Base-by-base conservation (phyloP, 2,113 vertebrate species). In the Archocentrus centrarchus region DNA sequence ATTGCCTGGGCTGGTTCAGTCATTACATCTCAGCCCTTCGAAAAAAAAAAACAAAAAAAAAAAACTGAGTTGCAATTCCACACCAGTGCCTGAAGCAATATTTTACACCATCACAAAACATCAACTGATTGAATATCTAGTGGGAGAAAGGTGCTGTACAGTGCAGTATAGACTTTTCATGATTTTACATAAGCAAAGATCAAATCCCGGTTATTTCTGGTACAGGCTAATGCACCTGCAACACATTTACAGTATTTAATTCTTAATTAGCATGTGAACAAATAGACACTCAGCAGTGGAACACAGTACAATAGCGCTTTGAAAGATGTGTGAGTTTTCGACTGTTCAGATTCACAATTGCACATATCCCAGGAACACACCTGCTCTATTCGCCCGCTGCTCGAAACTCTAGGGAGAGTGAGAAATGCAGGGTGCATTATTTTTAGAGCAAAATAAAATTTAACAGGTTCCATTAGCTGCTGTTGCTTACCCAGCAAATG, bases 381-480 rank as follows among this genome's bases (percentile, higher is more conserved):
- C 73, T 87, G 82, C 75, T 63, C 70, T 41, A 14, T 79, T 82
- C 27, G 3, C 81, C 53, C 58, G 30, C 53, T 20, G 47, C 78
- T 87, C 59, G 58, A 64, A 78, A 84, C 88, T 90, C 86, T 3
- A 47, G 90, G 88, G 82, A 84, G 44, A 70, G 55, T 41, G 30
- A 84, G 76, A 90, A 91, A 85, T 80, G 88, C 87, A 84, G 47
- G 57, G 22, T 3, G 22, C 22, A 63, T 73, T 85, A 89, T 89
- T 90, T 94, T 93, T 84, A 68, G 68, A 89, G 84, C 50, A 79
- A 92, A 93, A 90, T 87, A 88, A 84, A 85, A 82, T 85, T 80
- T 83, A 87, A 88, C 86, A 81, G 78, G 80, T 83, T 91, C 85
- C 88, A 93, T 93, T 90, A 93, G 92, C 59, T 86, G 82, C 81